phyloP scores from a whole-genome alignment of 2,888 invertebrate genomes.

The Isoperla grammatica region DNA sequence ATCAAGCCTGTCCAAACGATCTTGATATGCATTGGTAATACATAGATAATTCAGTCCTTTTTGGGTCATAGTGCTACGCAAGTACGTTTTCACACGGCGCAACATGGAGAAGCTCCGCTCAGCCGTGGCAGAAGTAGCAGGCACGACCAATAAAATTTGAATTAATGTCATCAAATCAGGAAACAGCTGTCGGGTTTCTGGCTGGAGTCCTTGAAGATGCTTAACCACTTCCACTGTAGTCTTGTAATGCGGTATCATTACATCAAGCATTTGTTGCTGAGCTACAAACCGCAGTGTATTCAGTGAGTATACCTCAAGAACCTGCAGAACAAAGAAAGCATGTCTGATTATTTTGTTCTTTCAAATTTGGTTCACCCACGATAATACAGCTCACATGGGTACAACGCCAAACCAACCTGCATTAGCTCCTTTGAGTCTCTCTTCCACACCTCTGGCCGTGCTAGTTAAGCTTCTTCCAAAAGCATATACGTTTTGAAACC shows the following conservation, averaged over 20 bases:
- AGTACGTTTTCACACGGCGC: conserved; percentile 3
- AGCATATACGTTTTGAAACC: conserved; percentile 12
- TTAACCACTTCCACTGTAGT: background rate
- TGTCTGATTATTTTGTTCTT: no score
- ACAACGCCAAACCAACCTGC: conserved; percentile 11
- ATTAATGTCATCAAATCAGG: background rate
- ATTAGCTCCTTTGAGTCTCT: conserved; percentile 7
- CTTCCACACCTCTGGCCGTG: conserved; percentile 3
- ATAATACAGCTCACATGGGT: no score
- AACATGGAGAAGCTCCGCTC: conserved; percentile 10
- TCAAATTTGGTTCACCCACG: no score
- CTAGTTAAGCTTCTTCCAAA: conserved; percentile 1
- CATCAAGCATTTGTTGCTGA: conserved; percentile 10
- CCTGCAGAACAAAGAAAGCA: no score
- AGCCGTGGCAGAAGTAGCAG: conserved; percentile 10
- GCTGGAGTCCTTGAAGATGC: background rate
- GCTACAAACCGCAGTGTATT: conserved; percentile 1
- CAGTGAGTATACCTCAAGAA: conserved; percentile 5
- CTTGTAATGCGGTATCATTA: conserved; percentile 1
- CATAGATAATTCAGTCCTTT: conserved; percentile 11
- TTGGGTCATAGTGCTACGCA: conserved; percentile 13
- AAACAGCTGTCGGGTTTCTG: background rate
- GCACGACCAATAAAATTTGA: conserved; percentile 2
- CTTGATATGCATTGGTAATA: background rate
- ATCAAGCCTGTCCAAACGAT: background rate